These are phyloP conservation scores for Hypocryptadius cinnamomeus DNA, from an alignment of 2,113 vertebrate genomes.

Conservation along the genomic window DNA sequence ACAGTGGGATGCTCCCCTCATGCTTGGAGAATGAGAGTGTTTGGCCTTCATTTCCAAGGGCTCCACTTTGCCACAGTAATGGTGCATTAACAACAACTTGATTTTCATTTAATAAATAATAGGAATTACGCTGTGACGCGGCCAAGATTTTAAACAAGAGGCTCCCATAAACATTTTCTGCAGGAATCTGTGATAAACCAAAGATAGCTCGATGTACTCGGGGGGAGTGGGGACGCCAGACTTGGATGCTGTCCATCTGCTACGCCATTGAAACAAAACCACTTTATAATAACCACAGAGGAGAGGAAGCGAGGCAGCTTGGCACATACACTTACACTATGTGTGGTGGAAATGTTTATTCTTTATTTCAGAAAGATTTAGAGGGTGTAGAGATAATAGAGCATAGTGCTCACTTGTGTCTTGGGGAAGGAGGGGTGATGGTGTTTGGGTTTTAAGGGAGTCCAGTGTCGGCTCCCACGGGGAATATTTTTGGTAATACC, in stretches of 20 bases:
- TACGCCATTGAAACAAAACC: conserved; percentile 53
- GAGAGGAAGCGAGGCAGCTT: conserved; percentile 47
- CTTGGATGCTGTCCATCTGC: conserved; percentile 50
- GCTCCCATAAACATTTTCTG: conserved; percentile 47
- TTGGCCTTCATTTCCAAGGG: background rate
- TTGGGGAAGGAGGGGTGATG: conserved; percentile 45
- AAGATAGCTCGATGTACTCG: background rate
- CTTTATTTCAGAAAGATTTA: conserved; percentile 64
- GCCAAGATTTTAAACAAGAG: conserved; percentile 61
- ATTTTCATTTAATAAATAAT: conserved; percentile 55
- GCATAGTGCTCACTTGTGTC: conserved; percentile 17
- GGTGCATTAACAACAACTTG: conserved; percentile 30
- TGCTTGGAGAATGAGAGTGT: background rate
- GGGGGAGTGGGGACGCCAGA: background rate
- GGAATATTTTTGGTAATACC: conserved; percentile 46
- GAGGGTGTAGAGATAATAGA: conserved; percentile 61
- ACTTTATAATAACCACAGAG: conserved; percentile 47
- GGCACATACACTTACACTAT: conserved; percentile 43
- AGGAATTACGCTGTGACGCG: background rate
- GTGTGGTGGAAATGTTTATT: conserved; percentile 63
- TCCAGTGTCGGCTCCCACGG: conserved; percentile 9
- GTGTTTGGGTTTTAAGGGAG: conserved; percentile 46
- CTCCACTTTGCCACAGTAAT: background rate
- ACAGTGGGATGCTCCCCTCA: background rate
- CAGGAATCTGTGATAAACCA: conserved; percentile 49